Evolutionary conservation across 2,113 vertebrate species (phyloP).

Genomic region (Chionis minor): DNA sequence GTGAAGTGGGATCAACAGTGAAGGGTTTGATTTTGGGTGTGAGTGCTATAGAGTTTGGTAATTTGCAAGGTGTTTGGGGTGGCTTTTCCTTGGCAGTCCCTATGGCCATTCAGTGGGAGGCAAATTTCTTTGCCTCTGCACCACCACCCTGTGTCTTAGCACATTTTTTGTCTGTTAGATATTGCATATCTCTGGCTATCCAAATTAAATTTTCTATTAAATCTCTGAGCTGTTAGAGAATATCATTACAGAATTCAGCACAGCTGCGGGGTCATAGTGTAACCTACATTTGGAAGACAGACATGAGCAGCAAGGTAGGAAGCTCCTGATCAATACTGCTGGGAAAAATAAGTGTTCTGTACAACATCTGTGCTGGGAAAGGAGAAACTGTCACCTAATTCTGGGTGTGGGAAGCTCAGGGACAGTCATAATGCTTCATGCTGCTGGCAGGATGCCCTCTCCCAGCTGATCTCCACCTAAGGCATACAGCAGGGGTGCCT

Average conservation of each 20-base stretch:
- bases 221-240: neutral
- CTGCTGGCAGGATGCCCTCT: neutral
- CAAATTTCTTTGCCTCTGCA: neutral
- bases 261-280: neutral
- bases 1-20: neutral
- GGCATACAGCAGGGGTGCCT: neutral
- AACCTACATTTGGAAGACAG: neutral
- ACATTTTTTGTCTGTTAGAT: neutral
- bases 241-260: neutral
- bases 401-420: neutral
- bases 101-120: neutral
- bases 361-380: neutral
- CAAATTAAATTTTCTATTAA: neutral
- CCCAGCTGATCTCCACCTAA: neutral
- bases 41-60: neutral
- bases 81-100: neutral
- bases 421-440: neutral
- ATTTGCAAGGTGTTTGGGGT: neutral
- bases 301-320: neutral
- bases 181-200: neutral
- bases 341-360: neutral
- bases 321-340: neutral
- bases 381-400: neutral
- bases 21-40: neutral
- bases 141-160: fast-evolving